Percentiles rank a stretch among this genome's conserved stretches.
Conservation (phyloP, 2,113 vertebrate species). For the Ginglymostoma cirratum region DNA sequence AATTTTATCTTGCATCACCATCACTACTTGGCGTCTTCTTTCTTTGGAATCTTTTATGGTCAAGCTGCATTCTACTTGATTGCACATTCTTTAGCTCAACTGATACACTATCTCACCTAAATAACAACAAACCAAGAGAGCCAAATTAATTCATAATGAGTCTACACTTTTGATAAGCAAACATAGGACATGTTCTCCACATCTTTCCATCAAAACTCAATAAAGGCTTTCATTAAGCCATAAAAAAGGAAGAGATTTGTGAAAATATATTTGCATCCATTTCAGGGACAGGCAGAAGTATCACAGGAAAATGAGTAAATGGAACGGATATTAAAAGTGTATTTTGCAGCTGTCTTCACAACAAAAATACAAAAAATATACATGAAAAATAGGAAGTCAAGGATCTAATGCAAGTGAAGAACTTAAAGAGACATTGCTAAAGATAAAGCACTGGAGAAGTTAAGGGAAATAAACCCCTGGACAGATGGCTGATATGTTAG, state of each 20-base stretch:
- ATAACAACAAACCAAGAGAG: neutral
- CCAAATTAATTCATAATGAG: neutral
- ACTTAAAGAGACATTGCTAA: neutral
- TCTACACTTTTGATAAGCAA: neutral
- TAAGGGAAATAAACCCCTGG: neutral
- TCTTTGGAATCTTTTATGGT: neutral
- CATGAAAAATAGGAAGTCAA: neutral
- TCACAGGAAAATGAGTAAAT: neutral
- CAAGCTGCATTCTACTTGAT: neutral
- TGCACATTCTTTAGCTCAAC: neutral
- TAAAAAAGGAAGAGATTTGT: neutral
- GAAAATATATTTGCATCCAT: neutral
- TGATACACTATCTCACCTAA: neutral
- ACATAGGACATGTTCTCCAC: neutral
- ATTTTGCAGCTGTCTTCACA: neutral
- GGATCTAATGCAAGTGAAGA: neutral
- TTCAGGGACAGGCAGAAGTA: neutral
- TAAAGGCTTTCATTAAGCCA: neutral
- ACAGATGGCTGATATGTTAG: neutral
- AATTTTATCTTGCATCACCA: neutral
- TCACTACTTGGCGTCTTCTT: neutral
- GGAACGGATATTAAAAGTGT: neutral
- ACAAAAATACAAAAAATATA: neutral
- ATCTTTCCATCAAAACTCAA: neutral
- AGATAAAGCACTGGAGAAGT: neutral